These are phyloP conservation scores for Heliconius himera DNA, from an alignment of 1,140 invertebrate species.

Conservation along the genomic window DNA sequence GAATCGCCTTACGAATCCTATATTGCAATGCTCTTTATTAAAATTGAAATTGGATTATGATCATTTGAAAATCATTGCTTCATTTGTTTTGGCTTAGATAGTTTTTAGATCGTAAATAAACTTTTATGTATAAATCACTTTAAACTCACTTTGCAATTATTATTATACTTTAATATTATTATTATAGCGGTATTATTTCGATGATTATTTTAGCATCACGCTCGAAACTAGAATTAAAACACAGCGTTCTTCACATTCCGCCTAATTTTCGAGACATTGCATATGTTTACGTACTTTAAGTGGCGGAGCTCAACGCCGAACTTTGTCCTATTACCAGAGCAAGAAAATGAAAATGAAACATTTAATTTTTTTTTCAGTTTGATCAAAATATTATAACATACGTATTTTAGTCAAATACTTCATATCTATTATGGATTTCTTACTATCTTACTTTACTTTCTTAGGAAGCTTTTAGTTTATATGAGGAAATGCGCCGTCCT, in stretches of 20 bases:
- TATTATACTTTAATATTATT: too few relatives aligned
- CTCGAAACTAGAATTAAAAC: too few relatives aligned
- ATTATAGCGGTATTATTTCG: too few relatives aligned
- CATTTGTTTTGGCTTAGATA: not conserved
- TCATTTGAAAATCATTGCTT: not conserved
- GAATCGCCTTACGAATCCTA: slow-evolving; percentile 19
- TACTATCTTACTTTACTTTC: not conserved
- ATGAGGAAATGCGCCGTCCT: not conserved
- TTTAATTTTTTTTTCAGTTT: not conserved
- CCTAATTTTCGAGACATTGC: too few relatives aligned
- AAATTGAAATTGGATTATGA: not conserved
- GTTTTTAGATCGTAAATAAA: not conserved
- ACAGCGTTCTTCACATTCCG: too few relatives aligned
- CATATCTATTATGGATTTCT: not conserved
- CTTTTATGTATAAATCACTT: too few relatives aligned
- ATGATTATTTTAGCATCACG: too few relatives aligned
- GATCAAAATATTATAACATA: not conserved
- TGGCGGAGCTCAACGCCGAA: too few relatives aligned
- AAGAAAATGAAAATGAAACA: not conserved
- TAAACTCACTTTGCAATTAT: too few relatives aligned
- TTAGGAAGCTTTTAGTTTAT: not conserved
- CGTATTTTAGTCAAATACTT: too few relatives aligned
- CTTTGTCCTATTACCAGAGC: too few relatives aligned
- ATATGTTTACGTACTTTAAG: too few relatives aligned
- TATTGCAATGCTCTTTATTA: slow-evolving; percentile 7